Evolutionary conservation across 92 coral and sea anemone genomes (phyloP).

Genomic region (Plumapathes pennacea): DNA sequence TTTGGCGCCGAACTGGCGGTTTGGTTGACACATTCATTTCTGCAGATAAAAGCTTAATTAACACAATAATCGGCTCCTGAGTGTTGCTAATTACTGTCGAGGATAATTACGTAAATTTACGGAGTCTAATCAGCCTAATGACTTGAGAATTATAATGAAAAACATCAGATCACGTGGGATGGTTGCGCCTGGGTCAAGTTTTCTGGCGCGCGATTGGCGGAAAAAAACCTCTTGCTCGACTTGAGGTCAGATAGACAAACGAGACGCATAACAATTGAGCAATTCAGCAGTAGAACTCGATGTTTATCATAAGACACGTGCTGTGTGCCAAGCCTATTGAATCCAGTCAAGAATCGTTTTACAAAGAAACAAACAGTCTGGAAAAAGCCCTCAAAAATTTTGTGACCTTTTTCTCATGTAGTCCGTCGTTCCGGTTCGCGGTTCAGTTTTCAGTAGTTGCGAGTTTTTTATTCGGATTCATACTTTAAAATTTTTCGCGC

Average conservation of each 20-base stretch:
- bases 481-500: no score
- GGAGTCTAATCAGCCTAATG: slow-evolving; percentile 91
- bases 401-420: no score
- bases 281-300: slow-evolving; percentile 78
- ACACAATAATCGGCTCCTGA: slow-evolving; percentile 97
- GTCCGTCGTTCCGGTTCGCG: no score
- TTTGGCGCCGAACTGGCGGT: slow-evolving; percentile 90
- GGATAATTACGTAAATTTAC: slow-evolving; percentile 96
- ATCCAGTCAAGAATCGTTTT: slow-evolving; percentile 65
- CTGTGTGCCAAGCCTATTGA: slow-evolving; percentile 76
- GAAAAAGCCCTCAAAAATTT: slow-evolving; percentile 52
- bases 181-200: slow-evolving; percentile 56
- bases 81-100: slow-evolving; percentile 97
- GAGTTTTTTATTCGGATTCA: no score
- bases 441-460: no score
- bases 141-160: slow-evolving; percentile 85
- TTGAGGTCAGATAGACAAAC: slow-evolving; percentile 66
- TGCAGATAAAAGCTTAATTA: slow-evolving; percentile 91
- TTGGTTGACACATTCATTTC: slow-evolving; percentile 87
- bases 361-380: slow-evolving; percentile 61
- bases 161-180: slow-evolving; percentile 89
- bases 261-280: slow-evolving; percentile 78
- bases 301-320: slow-evolving; percentile 95
- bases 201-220: slow-evolving; percentile 58
- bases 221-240: background rate